These are phyloP conservation scores for Ormyrus thymus DNA, from an alignment of 2,888 invertebrate species.

Conservation along the genomic window DNA sequence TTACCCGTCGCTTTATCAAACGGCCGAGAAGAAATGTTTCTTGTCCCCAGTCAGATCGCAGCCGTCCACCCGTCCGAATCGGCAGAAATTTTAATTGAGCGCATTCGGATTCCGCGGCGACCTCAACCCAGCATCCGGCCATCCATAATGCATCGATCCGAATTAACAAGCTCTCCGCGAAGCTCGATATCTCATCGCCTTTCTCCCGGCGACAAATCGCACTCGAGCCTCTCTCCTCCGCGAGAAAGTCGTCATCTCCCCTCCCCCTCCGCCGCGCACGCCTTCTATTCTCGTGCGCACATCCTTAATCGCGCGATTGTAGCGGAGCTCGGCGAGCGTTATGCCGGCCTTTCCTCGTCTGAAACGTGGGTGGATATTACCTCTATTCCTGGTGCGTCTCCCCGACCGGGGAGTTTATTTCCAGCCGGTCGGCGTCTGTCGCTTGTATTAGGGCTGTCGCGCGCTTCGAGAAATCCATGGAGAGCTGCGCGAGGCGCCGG, in stretches of 20 bases:
- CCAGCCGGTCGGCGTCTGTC: too few relatives aligned
- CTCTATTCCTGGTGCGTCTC: constrained; percentile 11
- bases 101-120: neutral
- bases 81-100: too few relatives aligned
- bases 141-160: neutral
- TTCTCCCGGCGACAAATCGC: too few relatives aligned
- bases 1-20: too few relatives aligned
- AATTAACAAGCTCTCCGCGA: neutral
- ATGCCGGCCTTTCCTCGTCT: constrained; percentile 21
- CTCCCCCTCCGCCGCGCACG: neutral
- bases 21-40: too few relatives aligned
- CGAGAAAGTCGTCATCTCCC: neutral
- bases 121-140: neutral
- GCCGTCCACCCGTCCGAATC: too few relatives aligned
- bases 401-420: too few relatives aligned
- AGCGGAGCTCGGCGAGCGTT: neutral
- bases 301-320: constrained; percentile 22
- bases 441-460: too few relatives aligned
- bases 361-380: constrained; percentile 64
- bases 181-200: too few relatives aligned
- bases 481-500: too few relatives aligned
- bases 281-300: neutral
- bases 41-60: too few relatives aligned
- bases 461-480: too few relatives aligned
- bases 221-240: neutral